These are phyloP conservation scores for Oreocharis arfaki DNA, from an alignment of 2,113 vertebrate species.

Conservation along the genomic window DNA sequence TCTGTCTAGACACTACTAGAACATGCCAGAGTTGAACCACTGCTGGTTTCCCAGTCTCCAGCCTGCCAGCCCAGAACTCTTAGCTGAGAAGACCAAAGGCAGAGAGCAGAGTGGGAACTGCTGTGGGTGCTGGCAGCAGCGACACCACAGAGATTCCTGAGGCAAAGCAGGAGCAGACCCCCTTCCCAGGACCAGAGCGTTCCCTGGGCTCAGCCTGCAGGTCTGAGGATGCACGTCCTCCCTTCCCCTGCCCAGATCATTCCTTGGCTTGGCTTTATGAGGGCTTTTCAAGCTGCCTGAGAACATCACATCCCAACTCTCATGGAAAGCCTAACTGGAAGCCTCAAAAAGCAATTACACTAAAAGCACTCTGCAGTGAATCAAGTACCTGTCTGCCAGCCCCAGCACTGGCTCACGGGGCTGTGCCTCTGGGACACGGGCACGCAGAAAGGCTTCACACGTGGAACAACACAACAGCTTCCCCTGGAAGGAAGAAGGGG, in stretches of 20 bases:
- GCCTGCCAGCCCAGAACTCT: background rate
- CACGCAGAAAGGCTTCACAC: background rate
- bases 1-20: background rate
- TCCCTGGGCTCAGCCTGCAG: background rate
- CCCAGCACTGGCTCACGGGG: rapidly evolving
- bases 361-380: background rate
- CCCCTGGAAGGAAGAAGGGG: background rate
- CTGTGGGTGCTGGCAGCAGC: background rate
- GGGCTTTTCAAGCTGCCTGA: background rate
- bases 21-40: background rate
- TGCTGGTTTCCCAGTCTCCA: background rate
- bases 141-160: rapidly evolving
- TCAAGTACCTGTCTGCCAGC: background rate
- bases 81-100: background rate
- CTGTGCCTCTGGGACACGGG: background rate
- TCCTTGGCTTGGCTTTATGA: background rate
- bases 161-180: background rate
- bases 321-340: background rate
- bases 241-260: background rate
- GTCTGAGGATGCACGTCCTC: rapidly evolving
- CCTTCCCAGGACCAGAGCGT: background rate
- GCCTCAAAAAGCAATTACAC: background rate
- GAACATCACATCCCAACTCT: background rate
- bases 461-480: background rate
- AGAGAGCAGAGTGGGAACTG: background rate